These are phyloP conservation scores for Caenorhabditis brenneri DNA, from an alignment of 1,140 invertebrate genomes.

Conservation along the genomic window DNA sequence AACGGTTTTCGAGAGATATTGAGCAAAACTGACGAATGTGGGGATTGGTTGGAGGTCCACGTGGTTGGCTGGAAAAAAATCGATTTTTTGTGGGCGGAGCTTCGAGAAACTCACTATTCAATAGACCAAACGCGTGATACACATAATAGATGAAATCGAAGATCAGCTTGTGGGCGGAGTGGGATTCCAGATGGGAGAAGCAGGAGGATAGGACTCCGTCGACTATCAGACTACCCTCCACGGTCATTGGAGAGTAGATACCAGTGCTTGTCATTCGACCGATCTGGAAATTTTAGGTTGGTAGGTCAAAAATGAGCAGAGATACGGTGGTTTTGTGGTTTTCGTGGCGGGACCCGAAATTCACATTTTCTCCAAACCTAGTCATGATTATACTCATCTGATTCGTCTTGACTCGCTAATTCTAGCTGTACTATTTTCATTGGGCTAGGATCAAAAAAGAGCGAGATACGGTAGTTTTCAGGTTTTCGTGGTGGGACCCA, in stretches of 20 bases:
- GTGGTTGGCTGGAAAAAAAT: constrained; percentile 69
- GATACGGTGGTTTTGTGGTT: not conserved
- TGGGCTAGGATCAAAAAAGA: no score
- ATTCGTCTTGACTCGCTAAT: no score
- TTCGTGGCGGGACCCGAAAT: not conserved
- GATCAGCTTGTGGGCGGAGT: constrained; percentile 74
- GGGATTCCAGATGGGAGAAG: constrained; percentile 86
- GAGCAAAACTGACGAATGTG: constrained; percentile 59
- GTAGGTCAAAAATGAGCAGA: not conserved
- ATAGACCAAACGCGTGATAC: constrained; percentile 74
- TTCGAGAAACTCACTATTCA: not conserved
- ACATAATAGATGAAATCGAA: constrained; percentile 74
- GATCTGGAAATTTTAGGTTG: constrained; percentile 47
- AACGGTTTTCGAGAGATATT: constrained; percentile 44
- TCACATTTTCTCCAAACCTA: no score
- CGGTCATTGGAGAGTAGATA: constrained; percentile 87
- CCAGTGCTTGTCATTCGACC: constrained; percentile 75
- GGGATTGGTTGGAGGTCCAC: constrained; percentile 64
- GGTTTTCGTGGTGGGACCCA: no score
- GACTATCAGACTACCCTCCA: constrained; percentile 85
- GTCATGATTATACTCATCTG: no score
- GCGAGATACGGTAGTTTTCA: no score
- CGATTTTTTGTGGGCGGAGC: not conserved
- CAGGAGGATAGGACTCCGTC: constrained; percentile 89
- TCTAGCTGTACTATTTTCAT: no score